Conservation (phyloP, 2,888 invertebrate genomes). For the Nematopogon swammerdamellus region DNA sequence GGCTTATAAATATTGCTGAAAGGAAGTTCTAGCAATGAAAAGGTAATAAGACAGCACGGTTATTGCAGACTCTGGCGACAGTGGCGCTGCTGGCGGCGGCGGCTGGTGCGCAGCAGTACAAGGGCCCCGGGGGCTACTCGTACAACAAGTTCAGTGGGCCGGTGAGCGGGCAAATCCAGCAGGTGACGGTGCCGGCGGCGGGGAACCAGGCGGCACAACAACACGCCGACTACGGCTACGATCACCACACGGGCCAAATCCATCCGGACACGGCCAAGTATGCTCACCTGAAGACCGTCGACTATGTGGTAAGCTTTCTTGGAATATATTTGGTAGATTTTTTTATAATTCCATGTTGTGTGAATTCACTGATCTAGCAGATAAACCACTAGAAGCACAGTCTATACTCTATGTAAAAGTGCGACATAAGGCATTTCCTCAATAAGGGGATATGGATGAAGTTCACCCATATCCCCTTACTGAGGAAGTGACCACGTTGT, state of each 20-base stretch:
- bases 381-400: no score
- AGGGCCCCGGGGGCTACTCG: slow-evolving; percentile 58
- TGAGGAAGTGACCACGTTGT: no score
- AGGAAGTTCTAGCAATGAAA: no score
- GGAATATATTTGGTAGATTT: no score
- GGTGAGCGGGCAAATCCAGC: slow-evolving; percentile 62
- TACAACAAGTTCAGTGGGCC: slow-evolving; percentile 73
- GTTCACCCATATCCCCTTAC: no score
- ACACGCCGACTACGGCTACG: slow-evolving; percentile 49
- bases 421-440: no score
- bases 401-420: no score
- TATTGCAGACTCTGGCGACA: slow-evolving; percentile 20
- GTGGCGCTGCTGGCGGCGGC: slow-evolving; percentile 24
- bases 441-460: no score
- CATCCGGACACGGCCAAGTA: slow-evolving; percentile 47
- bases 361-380: no score
- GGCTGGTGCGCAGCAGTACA: slow-evolving; percentile 20
- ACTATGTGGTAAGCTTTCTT: slow-evolving; percentile 58
- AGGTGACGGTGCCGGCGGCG: slow-evolving; percentile 52
- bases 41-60: no score
- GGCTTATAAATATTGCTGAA: no score
- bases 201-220: slow-evolving; percentile 38
- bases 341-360: not conserved
- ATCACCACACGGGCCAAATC: slow-evolving; percentile 41
- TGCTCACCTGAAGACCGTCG: slow-evolving; percentile 55